Base-by-base conservation (phyloP, 2,113 vertebrate genomes). In the Formicarius rufipectus region DNA sequence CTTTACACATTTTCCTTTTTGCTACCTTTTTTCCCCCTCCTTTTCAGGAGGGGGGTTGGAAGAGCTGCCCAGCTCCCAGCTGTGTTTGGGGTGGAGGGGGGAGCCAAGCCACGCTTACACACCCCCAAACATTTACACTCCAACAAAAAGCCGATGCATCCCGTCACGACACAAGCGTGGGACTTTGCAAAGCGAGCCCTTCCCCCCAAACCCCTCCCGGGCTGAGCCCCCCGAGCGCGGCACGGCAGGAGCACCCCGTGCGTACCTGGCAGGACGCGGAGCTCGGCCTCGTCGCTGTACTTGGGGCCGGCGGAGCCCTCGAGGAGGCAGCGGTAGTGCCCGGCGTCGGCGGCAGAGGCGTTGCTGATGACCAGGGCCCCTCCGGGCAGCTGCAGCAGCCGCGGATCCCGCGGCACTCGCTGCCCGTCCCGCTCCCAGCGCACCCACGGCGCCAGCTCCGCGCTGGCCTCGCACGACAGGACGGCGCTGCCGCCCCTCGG, bases 341-440 rank as follows among this genome's bases (percentile, higher is more conserved):
- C 99, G 0, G 96, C 97, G 42, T 99, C 99, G 0, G 23, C 49
- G 62, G 99, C 98, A 0, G 98, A 98, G 49, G 97, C 97, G 2
- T 99, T 99, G 97, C 97, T 98, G 97, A 99, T 81, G 28, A 99
- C 97, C 55, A 99, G 98, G 9, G 98, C 97, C 9, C 99, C 99
- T 8, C 97, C 97, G 13, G 99, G 98, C 42, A 99, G 97, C 78
- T 98, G 98, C 52, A 98, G 77, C 14, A 98, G 22, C 66, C 98
- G 97, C 14, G 91, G 33, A 39, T 98, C 98, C 67, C 97, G 90
- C 68, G 96, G 82, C 87, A 99, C 91, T 0, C 97, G 96, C 93
- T 98, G 98, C 7, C 97, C 98, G 56, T 99, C 98, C 45, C 97
- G 98, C 95, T 99, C 99, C 99, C 99, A 99, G 63, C 97, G 98